Evolutionary conservation across 2,888 invertebrate species (phyloP).

Genomic region (Eupithecia abbreviata): DNA sequence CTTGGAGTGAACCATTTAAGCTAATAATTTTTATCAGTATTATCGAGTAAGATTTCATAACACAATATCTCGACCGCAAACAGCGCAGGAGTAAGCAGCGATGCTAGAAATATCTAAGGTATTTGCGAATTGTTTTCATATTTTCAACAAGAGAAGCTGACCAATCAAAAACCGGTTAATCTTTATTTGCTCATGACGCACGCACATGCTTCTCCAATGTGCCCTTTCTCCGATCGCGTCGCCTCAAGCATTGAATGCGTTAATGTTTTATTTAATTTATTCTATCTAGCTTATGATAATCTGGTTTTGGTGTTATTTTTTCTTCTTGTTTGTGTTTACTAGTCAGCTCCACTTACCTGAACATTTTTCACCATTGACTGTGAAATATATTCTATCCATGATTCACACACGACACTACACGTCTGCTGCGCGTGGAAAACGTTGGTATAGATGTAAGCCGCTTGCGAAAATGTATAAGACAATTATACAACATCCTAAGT

Average conservation of each 20-base stretch:
- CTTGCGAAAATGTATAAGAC: not conserved
- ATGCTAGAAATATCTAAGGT: too few species aligned
- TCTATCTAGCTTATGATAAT: not conserved
- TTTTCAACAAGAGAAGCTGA: too few species aligned
- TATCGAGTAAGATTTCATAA: too few species aligned
- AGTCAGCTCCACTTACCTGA: slow-evolving; percentile 37
- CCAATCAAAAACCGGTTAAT: too few species aligned
- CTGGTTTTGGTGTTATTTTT: not conserved
- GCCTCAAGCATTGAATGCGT: not conserved
- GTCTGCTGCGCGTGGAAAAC: not conserved
- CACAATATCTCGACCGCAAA: too few species aligned
- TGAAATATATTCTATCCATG: slow-evolving; percentile 46
- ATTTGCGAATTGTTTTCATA: too few species aligned
- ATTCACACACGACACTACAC: not conserved
- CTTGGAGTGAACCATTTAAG: too few species aligned
- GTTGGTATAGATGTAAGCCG: not conserved
- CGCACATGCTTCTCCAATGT: too few species aligned
- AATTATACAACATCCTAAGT: not conserved
- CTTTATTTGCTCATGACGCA: too few species aligned
- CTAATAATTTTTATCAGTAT: too few species aligned
- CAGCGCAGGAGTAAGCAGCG: too few species aligned
- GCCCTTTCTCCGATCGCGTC: too few species aligned
- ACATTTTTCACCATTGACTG: slow-evolving; percentile 44
- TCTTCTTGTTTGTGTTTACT: not conserved
- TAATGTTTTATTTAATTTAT: not conserved